These are phyloP conservation scores for human DNA, from an alignment of 2,113 vertebrate species.

Conservation along the genomic window GRCh38 chr12:57770501-57771000, in stretches of 20 bases:
- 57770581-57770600: background rate
- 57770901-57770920: conserved; percentile 43
- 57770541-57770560: background rate
- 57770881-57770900: conserved; percentile 6
- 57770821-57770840: conserved; percentile 70
- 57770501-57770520: too few relatives aligned
- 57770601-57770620: background rate
- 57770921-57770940: conserved; percentile 64
- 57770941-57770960: conserved; percentile 32
- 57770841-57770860: conserved; percentile 44
- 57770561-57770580: background rate
- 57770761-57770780: conserved; percentile 76
- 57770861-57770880: conserved; percentile 38
- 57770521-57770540: background rate
- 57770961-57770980: conserved; percentile 47
- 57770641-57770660: background rate
- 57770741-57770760: conserved; percentile 59
- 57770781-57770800: conserved; percentile 65
- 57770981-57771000: conserved; percentile 55
- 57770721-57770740: background rate
- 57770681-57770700: background rate
- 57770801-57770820: conserved; percentile 70
- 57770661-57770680: background rate
- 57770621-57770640: background rate
- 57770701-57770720: conserved; percentile 1